Percentiles rank a stretch among this genome's conserved stretches.
phyloP scores from a whole-genome alignment of 2,113 vertebrate species.

The Rhinoptilus africanus region DNA sequence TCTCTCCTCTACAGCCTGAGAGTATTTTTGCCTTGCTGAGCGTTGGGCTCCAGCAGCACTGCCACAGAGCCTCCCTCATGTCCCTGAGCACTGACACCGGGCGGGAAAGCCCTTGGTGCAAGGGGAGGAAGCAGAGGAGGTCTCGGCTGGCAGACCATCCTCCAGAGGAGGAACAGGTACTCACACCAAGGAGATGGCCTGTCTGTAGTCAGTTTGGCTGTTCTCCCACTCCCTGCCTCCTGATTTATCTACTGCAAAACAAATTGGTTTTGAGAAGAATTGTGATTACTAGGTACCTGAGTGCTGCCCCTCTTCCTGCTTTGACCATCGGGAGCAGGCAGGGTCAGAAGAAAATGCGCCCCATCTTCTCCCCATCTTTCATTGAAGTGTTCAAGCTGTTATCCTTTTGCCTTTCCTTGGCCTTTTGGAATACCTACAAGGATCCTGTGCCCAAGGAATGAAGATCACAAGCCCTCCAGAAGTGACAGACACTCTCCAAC shows the following conservation, averaged over 20 bases:
- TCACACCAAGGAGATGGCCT: neutral
- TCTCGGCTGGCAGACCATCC: neutral
- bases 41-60: neutral
- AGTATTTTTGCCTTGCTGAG: neutral
- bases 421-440: neutral
- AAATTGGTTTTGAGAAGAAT: neutral
- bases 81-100: neutral
- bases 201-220: neutral
- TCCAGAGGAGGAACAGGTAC: accelerated
- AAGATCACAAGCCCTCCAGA: neutral
- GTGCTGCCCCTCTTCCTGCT: neutral
- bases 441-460: neutral
- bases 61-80: neutral
- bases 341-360: neutral
- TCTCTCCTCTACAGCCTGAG: neutral
- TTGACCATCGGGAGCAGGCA: neutral
- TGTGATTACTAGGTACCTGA: neutral
- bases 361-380: neutral
- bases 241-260: neutral
- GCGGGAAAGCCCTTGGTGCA: neutral
- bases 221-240: neutral
- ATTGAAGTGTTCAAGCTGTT: neutral
- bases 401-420: neutral
- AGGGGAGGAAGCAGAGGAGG: neutral
- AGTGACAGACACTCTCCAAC: accelerated